Evolutionary conservation across 2,888 invertebrate species (phyloP).

Genomic region (Abrostola tripartita): DNA sequence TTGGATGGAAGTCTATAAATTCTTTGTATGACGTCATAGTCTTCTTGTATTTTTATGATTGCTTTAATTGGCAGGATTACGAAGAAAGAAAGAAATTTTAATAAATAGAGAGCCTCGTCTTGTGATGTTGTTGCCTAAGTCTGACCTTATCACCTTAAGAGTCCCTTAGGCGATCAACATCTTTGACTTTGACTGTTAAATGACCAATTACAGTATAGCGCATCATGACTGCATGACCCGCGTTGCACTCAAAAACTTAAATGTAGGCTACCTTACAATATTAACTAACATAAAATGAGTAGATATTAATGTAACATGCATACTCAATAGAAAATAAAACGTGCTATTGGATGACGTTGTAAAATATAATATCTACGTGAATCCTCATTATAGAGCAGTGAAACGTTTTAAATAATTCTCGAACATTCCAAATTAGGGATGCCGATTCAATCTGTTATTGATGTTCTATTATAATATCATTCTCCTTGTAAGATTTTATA

Average conservation of each 20-base stretch:
- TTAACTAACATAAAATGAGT: neutral
- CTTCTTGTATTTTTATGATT: no score
- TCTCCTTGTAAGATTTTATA: constrained; percentile 60
- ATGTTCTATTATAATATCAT: constrained; percentile 60
- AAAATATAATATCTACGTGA: constrained; percentile 17
- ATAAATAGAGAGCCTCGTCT: no score
- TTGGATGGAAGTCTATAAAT: constrained; percentile 30
- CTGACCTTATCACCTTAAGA: no score
- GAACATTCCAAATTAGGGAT: constrained; percentile 59
- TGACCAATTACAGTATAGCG: no score
- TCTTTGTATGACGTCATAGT: neutral
- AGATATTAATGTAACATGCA: neutral
- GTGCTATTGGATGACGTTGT: constrained; percentile 15
- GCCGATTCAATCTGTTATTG: constrained; percentile 65
- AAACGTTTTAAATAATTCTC: constrained; percentile 35
- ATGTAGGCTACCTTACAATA: no score
- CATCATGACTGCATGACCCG: no score
- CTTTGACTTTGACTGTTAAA: no score
- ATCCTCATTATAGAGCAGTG: constrained; percentile 6
- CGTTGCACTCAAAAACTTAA: no score
- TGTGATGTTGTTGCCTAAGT: no score
- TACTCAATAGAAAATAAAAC: constrained; percentile 2
- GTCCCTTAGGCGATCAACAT: no score
- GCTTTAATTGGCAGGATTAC: no score
- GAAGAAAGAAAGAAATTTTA: no score